Conservation (phyloP, 2,113 vertebrate genomes). For the Burhinus bistriatus region DNA sequence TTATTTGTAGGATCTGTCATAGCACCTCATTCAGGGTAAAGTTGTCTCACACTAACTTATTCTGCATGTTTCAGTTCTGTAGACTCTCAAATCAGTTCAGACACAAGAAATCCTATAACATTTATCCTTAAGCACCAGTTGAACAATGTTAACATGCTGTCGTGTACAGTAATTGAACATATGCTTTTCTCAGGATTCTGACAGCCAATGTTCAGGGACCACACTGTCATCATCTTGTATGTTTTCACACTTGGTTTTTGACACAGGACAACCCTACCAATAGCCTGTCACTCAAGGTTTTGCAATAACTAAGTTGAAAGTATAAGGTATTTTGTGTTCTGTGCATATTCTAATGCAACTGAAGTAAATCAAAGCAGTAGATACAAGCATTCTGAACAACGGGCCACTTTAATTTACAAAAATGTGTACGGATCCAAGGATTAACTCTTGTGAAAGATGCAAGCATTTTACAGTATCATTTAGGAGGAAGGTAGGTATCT, state of each 20-base stretch:
- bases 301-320: background rate
- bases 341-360: background rate
- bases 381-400: background rate
- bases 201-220: background rate
- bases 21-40: conserved; percentile 51
- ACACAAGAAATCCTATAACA: background rate
- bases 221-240: background rate
- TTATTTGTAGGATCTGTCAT: conserved; percentile 32
- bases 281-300: background rate
- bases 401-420: background rate
- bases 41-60: background rate
- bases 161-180: background rate
- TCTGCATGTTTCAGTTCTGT: background rate
- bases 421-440: background rate
- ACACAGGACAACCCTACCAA: background rate
- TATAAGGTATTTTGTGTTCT: background rate
- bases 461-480: background rate
- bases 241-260: background rate
- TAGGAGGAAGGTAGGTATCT: background rate
- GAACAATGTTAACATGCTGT: background rate
- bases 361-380: background rate
- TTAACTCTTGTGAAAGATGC: background rate
- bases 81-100: background rate
- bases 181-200: background rate
- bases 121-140: background rate